These are phyloP conservation scores for Falco cherrug DNA, from an alignment of 2,797 vertebrate genomes.

Conservation along the genomic window DNA sequence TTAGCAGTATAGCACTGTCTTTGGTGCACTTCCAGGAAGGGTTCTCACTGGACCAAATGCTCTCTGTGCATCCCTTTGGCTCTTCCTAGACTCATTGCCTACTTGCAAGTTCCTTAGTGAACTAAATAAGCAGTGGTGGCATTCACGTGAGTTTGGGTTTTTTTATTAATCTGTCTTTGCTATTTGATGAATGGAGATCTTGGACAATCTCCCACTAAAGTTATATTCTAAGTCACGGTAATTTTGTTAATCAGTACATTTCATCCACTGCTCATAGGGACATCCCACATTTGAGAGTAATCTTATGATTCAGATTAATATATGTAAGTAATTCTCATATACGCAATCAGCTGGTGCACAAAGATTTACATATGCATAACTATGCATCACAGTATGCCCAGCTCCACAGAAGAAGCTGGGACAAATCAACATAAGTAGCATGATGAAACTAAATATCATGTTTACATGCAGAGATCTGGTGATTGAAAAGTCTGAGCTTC, in stretches of 20 bases:
- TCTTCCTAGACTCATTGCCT: not conserved
- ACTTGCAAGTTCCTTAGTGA: not conserved
- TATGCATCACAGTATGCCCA: not conserved
- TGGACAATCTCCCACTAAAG: not conserved
- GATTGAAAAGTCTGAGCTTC: not conserved
- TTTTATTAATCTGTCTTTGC: not conserved
- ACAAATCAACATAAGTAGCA: not conserved
- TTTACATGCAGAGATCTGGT: not conserved
- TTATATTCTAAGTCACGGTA: not conserved
- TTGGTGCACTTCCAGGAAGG: not conserved
- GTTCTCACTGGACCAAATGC: fast-evolving
- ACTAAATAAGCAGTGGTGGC: fast-evolving
- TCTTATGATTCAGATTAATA: not conserved
- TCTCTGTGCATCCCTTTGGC: fast-evolving
- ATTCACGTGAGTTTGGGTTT: not conserved
- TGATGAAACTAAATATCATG: not conserved
- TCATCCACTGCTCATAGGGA: not conserved
- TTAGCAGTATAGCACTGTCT: not conserved
- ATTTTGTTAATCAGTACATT: not conserved
- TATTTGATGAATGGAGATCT: not conserved
- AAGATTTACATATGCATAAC: not conserved
- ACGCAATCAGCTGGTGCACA: not conserved
- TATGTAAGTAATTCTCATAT: not conserved
- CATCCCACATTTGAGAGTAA: not conserved
- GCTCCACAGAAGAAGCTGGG: not conserved